phyloP scores from a whole-genome alignment of 2,888 invertebrate species.

The Anthoptus insignis region DNA sequence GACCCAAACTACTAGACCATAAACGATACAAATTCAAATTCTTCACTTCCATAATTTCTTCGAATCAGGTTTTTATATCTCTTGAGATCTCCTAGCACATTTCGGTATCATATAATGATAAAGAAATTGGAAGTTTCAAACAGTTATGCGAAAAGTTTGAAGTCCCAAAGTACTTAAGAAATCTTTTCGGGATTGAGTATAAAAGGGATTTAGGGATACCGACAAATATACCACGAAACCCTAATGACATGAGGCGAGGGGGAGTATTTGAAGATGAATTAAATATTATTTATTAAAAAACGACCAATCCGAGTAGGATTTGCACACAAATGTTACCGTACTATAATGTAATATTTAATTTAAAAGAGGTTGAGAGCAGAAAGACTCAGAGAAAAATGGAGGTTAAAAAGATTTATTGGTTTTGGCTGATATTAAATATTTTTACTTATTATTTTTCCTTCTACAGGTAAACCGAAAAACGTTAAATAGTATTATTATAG shows the following conservation, averaged over 20 bases:
- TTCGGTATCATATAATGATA: constrained; percentile 1
- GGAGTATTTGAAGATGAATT: neutral
- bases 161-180: constrained; percentile 9
- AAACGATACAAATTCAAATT: neutral
- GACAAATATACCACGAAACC: neutral
- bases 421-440: too few relatives aligned
- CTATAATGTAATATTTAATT: too few relatives aligned
- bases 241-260: neutral
- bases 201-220: neutral
- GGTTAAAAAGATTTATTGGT: too few relatives aligned
- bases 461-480: too few relatives aligned
- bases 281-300: neutral
- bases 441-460: too few relatives aligned
- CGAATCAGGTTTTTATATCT: neutral
- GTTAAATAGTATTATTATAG: too few relatives aligned
- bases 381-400: too few relatives aligned
- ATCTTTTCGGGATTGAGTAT: constrained; percentile 1
- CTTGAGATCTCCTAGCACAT: neutral
- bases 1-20: too few relatives aligned
- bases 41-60: neutral
- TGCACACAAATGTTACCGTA: too few relatives aligned
- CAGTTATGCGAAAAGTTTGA: constrained; percentile 15
- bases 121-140: neutral
- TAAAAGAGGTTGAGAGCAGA: too few relatives aligned
- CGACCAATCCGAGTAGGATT: too few relatives aligned